phyloP scores from a whole-genome alignment of 2,797 vertebrate species.

The Enteromius radiatus region DNA sequence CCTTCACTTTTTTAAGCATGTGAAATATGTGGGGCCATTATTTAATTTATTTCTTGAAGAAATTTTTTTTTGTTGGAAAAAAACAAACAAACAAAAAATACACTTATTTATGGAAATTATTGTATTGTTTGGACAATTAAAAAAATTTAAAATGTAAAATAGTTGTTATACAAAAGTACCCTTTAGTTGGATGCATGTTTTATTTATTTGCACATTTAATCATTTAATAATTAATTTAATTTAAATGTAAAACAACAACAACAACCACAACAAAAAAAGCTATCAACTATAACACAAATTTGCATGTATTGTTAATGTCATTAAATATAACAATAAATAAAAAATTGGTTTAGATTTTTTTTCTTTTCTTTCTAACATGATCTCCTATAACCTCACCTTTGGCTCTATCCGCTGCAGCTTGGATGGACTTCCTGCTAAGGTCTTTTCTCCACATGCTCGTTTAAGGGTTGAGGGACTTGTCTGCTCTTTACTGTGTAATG shows the following conservation, averaged over 20 bases:
- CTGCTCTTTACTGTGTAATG: constrained; percentile 39
- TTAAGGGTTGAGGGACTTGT: constrained; percentile 74
- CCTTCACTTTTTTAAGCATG: not conserved
- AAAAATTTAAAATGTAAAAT: not conserved
- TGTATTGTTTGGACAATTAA: not conserved
- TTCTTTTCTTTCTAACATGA: too few relatives aligned
- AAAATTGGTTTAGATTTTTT: not conserved
- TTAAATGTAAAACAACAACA: not conserved
- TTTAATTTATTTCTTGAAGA: too few relatives aligned
- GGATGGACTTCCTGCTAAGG: constrained; percentile 68
- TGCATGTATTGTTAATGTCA: not conserved
- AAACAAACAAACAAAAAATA: too few relatives aligned
- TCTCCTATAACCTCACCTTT: constrained; percentile 66
- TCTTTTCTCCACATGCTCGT: constrained; percentile 66
- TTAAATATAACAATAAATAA: not conserved
- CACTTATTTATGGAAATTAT: not conserved
- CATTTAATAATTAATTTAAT: too few relatives aligned
- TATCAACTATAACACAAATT: not conserved
- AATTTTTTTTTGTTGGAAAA: too few relatives aligned
- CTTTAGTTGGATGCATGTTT: not conserved
- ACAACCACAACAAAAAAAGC: not conserved
- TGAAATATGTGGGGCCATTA: not conserved
- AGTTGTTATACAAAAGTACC: not conserved
- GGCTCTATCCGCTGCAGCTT: constrained; percentile 68
- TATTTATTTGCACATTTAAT: not conserved